Evolutionary conservation across 2,113 vertebrate species (phyloP), one percentile per base, ranked within the genome.

Genomic region (Centropristis striata): DNA sequence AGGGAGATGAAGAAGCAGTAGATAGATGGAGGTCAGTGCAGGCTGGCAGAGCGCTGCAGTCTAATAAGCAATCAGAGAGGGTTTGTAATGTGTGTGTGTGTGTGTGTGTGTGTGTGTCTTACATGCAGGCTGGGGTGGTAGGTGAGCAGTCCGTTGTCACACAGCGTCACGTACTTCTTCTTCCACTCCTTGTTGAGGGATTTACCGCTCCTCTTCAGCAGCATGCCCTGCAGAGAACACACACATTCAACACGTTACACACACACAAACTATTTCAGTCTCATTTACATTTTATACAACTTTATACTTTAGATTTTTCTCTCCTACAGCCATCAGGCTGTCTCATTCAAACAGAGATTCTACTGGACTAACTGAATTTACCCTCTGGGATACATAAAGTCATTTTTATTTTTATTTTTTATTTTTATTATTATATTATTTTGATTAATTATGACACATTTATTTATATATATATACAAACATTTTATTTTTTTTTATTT

Each of bases 111-210:
- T 63, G 77, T 53, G 74, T 51, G 85, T 95, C 97, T 97, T 74
- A 99, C 98, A 0, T 99, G 98, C 74, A 99, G 91, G 85, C 98
- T 99, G 18, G 98, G 98, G 67, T 99, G 98, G 88, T 99, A 99
- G 80, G 98, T 99, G 63, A 99, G 96, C 82, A 99, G 92, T 0
- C 98, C 98, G 0, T 99, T 98, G 93, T 99, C 98, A 1, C 96
- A 97, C 72, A 99, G 90, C 0, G 98, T 99, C 84, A 99, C 98
- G 0, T 99, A 99, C 20, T 99, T 99, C 96, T 99, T 99, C 93
- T 99, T 99, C 98, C 98, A 99, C 79, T 99, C 98, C 84, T 99
- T 99, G 87, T 99, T 99, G 63, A 99, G 53, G 0, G 98, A 97
- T 66, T 99, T 99, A 11, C 98, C 98, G 16, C 98, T 98, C 70